phyloP scores from a whole-genome alignment of 1,140 invertebrate genomes.

The Hypothenemus hampei region DNA sequence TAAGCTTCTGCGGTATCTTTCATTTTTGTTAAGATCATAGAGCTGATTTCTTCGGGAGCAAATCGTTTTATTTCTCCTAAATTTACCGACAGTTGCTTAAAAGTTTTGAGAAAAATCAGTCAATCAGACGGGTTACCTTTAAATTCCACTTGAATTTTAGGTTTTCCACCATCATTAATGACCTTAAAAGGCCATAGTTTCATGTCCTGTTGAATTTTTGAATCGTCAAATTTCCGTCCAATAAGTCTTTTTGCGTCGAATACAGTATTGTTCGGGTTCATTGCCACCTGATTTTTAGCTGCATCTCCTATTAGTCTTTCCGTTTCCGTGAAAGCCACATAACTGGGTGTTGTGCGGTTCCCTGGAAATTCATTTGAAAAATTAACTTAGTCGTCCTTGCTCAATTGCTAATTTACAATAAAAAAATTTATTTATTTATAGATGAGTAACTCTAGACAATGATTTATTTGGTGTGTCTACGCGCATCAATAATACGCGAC shows the following conservation, averaged over 20 bases:
- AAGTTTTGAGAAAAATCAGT: not conserved
- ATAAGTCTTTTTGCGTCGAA: slow-evolving; percentile 65
- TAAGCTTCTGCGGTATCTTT: slow-evolving; percentile 56
- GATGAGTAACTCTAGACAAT: not conserved
- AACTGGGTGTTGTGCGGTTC: slow-evolving; percentile 86
- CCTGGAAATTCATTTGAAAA: slow-evolving; percentile 40
- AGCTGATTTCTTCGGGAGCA: slow-evolving; percentile 69
- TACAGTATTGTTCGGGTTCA: slow-evolving; percentile 69
- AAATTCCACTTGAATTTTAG: slow-evolving; percentile 63
- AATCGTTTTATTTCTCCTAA: slow-evolving; percentile 61
- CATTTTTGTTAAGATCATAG: slow-evolving; percentile 61
- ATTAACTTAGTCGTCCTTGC: too few relatives aligned
- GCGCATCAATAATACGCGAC: not conserved
- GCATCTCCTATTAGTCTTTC: slow-evolving; percentile 66
- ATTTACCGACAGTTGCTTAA: not conserved
- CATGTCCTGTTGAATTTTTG: slow-evolving; percentile 62
- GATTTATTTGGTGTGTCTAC: not conserved
- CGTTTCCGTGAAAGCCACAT: slow-evolving; percentile 82
- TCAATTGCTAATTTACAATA: not conserved
- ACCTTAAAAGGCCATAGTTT: slow-evolving; percentile 68
- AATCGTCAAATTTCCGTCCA: slow-evolving; percentile 61
- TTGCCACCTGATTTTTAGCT: slow-evolving; percentile 55
- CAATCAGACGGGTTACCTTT: slow-evolving; percentile 48
- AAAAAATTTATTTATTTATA: not conserved
- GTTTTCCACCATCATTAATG: slow-evolving; percentile 55